phyloP scores from a whole-genome alignment of 2,113 vertebrate species.

The Muntiacus reevesi region DNA sequence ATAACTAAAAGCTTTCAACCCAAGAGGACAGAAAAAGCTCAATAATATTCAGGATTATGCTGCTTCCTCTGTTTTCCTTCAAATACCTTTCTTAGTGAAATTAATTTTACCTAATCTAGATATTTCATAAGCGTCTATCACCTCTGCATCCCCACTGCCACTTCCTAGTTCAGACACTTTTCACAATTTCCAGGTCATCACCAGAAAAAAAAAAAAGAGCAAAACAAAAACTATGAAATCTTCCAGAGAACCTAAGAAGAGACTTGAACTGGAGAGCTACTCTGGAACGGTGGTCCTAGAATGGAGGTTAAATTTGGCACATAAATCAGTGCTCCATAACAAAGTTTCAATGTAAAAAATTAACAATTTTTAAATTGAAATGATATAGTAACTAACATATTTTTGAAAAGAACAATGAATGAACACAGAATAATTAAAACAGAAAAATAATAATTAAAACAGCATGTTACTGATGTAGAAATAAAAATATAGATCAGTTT shows the following conservation, averaged over 20 bases:
- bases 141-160: neutral
- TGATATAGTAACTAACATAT: conserved; percentile 2
- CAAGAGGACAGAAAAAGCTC: neutral
- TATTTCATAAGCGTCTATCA: neutral
- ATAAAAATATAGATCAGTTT: conserved; percentile 25
- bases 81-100: neutral
- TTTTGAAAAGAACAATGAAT: conserved; percentile 38
- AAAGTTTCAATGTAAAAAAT: neutral
- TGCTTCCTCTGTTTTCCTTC: neutral
- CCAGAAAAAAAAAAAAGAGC: neutral
- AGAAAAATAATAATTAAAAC: conserved; percentile 35
- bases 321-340: neutral
- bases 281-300: neutral
- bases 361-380: neutral
- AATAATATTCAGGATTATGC: neutral
- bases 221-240: neutral
- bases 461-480: neutral
- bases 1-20: neutral
- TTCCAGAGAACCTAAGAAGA: neutral
- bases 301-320: neutral
- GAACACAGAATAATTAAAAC: neutral
- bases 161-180: neutral
- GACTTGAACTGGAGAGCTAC: neutral
- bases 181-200: neutral
- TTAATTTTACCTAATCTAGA: neutral